These are phyloP conservation scores for Calyptommatus sinebrachiatus DNA, from an alignment of 2,113 vertebrate genomes.

Conservation along the genomic window DNA sequence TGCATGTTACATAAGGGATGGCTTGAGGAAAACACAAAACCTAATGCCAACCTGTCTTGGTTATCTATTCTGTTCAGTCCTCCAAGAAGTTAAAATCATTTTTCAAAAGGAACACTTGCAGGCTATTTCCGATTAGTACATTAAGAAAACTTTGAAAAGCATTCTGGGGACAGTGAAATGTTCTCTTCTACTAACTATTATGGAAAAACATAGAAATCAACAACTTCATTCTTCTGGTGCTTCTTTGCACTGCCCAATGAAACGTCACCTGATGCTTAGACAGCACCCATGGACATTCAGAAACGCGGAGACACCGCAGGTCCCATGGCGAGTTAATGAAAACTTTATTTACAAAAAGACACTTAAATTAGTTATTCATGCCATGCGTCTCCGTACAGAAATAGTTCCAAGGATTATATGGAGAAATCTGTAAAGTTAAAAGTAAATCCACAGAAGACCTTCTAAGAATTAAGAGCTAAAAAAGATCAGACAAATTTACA, in stretches of 20 bases:
- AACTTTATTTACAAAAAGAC: constrained; percentile 96
- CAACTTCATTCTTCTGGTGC: background rate
- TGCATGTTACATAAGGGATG: background rate
- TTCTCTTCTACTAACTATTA: constrained; percentile 26
- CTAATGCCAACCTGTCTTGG: background rate
- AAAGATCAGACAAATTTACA: constrained; percentile 72
- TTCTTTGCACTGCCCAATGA: constrained; percentile 4
- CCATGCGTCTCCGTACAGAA: constrained; percentile 86
- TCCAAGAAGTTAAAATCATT: background rate
- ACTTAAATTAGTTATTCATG: constrained; percentile 89
- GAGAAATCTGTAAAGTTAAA: constrained; percentile 75
- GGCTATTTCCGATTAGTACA: constrained; percentile 35
- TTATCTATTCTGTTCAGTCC: constrained; percentile 1
- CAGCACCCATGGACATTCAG: constrained; percentile 34
- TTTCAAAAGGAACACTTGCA: constrained; percentile 8
- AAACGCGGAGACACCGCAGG: constrained; percentile 46
- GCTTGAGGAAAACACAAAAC: constrained; percentile 25
- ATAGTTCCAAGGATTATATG: constrained; percentile 76
- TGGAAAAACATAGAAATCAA: constrained; percentile 33
- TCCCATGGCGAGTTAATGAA: constrained; percentile 79
- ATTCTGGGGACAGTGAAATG: constrained; percentile 16
- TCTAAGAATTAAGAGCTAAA: constrained; percentile 76
- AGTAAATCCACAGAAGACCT: constrained; percentile 68
- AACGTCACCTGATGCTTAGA: constrained; percentile 27
- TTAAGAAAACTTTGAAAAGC: constrained; percentile 16